Evolutionary conservation across 2,113 vertebrate genomes (phyloP).

Genomic region (Corythoichthys haematopterus): DNA sequence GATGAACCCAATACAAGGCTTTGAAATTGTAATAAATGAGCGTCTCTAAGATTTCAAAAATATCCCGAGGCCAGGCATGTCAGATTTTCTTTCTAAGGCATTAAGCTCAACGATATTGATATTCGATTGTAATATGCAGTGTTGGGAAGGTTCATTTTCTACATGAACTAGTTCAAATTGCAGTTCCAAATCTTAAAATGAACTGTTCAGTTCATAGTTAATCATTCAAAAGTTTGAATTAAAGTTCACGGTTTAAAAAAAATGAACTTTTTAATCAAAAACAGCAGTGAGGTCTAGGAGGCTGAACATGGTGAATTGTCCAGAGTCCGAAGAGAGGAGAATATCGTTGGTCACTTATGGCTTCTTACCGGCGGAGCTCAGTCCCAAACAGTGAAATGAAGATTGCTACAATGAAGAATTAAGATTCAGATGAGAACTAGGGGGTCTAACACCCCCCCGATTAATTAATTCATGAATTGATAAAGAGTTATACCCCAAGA

Average conservation of each 20-base stretch:
- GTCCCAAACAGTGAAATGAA: background rate
- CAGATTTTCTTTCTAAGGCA: too few species aligned
- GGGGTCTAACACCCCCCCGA: background rate
- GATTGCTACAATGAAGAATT: background rate
- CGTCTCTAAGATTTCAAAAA: background rate
- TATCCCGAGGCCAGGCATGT: background rate
- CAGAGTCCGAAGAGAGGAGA: too few species aligned
- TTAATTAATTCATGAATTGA: slow-evolving; percentile 5
- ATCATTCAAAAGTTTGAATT: too few species aligned
- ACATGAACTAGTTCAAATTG: background rate
- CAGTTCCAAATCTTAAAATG: too few species aligned
- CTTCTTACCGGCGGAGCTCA: background rate
- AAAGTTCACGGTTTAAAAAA: too few species aligned
- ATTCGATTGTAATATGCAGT: background rate
- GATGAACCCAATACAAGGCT: background rate
- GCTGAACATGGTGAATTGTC: too few species aligned
- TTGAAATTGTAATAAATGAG: background rate
- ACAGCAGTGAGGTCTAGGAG: too few species aligned
- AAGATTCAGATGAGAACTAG: background rate
- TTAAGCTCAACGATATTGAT: background rate
- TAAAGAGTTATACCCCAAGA: slow-evolving; percentile 1
- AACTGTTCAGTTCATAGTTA: too few species aligned
- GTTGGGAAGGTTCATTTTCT: background rate
- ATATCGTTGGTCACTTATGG: background rate
- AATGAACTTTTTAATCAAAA: too few species aligned